These are phyloP conservation scores for Diachrysia chrysitis DNA, from an alignment of 2,888 invertebrate genomes.

Conservation along the genomic window DNA sequence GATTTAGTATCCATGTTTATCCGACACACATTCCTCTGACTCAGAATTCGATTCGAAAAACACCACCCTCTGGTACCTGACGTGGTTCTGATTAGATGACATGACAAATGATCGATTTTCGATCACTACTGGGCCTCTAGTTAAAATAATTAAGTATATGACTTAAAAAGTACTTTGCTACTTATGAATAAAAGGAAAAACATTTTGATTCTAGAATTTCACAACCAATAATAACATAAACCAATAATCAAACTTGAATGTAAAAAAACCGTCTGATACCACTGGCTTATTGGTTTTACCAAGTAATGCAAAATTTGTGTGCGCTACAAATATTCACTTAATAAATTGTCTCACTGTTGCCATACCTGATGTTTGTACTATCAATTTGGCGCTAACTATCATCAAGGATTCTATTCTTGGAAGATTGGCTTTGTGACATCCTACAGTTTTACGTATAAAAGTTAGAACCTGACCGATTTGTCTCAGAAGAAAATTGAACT, in stretches of 20 bases:
- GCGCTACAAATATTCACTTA: constrained; percentile 58
- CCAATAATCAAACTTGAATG: constrained; percentile 31
- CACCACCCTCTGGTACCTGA: no score
- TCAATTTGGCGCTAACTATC: constrained; percentile 63
- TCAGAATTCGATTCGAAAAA: no score
- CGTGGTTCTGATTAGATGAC: no score
- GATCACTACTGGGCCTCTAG: no score
- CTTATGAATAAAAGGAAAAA: neutral
- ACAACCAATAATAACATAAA: constrained; percentile 19
- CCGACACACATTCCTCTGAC: no score
- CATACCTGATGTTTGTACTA: constrained; percentile 67
- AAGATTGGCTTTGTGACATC: constrained; percentile 62
- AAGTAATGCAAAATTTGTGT: constrained; percentile 55
- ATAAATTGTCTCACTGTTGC: constrained; percentile 68
- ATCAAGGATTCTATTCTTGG: constrained; percentile 72
- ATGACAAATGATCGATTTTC: no score
- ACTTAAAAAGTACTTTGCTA: no score
- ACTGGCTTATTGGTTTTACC: constrained; percentile 49
- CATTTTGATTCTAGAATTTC: neutral
- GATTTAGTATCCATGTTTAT: no score
- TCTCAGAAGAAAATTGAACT: constrained; percentile 63
- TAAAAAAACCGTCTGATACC: constrained; percentile 52
- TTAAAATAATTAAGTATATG: no score
- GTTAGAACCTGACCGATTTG: constrained; percentile 38
- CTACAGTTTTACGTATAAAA: constrained; percentile 71